These are phyloP conservation scores for Pseudomyrmex dendroicus DNA, from an alignment of 1,140 invertebrate genomes.

Conservation along the genomic window DNA sequence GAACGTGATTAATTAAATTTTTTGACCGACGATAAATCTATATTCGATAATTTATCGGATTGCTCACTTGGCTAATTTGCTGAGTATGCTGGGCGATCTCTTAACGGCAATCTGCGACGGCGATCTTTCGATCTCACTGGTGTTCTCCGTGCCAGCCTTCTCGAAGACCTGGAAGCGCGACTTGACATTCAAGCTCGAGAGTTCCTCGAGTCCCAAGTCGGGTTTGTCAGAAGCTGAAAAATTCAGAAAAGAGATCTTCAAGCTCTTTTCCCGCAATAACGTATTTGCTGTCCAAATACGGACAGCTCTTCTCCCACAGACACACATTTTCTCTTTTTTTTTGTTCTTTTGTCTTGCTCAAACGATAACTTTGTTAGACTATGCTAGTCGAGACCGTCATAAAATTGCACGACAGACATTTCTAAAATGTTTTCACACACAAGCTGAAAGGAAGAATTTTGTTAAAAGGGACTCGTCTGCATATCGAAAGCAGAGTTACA, in stretches of 20 bases:
- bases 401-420: neutral
- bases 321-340: too few relatives aligned
- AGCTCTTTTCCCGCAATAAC: neutral
- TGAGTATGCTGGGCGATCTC: constrained; percentile 91
- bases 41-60: constrained; percentile 5
- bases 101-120: constrained; percentile 88
- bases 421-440: constrained; percentile 11
- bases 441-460: neutral
- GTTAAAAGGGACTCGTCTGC: neutral
- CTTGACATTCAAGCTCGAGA: constrained; percentile 93
- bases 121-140: constrained; percentile 86
- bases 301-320: neutral
- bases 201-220: constrained; percentile 94
- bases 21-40: neutral
- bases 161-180: constrained; percentile 95
- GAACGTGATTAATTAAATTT: neutral
- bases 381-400: neutral
- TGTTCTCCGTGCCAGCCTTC: constrained; percentile 84
- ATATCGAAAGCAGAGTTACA: neutral
- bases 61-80: constrained; percentile 92
- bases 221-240: constrained; percentile 93
- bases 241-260: constrained; percentile 63
- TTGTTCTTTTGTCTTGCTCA: neutral
- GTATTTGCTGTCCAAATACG: too few relatives aligned
- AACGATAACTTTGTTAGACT: constrained; percentile 20